Evolutionary conservation across 1,140 invertebrate species (phyloP), one percentile per base, ranked within the genome.

Genomic region (Diorhabda sublineata): DNA sequence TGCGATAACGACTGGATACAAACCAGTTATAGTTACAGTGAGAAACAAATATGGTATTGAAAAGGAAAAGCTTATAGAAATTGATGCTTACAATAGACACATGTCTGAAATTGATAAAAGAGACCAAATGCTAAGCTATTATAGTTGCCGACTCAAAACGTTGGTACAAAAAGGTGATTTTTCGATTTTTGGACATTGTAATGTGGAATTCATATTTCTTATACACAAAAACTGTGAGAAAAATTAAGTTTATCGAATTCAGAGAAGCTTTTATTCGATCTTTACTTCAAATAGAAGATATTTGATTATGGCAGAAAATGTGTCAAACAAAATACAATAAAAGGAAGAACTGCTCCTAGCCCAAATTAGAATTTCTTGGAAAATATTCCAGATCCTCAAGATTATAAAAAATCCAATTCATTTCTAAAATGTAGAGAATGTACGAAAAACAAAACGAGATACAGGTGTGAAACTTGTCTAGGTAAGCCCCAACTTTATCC

Each of bases 61-160:
- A 66, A 66, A 66, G 44, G 42, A 66, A 6, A 66, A 66, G 57
- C 56, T 57, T 66, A 11, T n/a, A n/a, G 64, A 66, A 66, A 66
- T 66, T 8, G 56, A 42, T 66, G 64, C 45, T 42, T 66, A 66
- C 57, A 66, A 66, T 42, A 56, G 64, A 9, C 64, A 66, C 43
- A 66, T 66, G 64, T 66, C 64, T 58, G 64, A 57, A 66, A 66
- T 66, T 5, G 64, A 66, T 59, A 58, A n/a, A 66, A 66, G 64
- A 42, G 64, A 66, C 42, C 52, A 66, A 41, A 26, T 26, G 26
- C 26, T 26, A 26, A 26, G 26, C 26, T 26, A 26, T 26, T 26
- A 26, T 26, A 66, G 64, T 41, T 66, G 64, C 57, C 64, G 57
- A 41, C 64, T 26, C 41, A 66, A 66, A 58, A 66, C 64, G 11